A percentile compares a stretch with the other conserved stretches of the same genome.
phyloP scores from a whole-genome alignment of 2,888 invertebrate genomes.

The Meiosimyza platycephala region DNA sequence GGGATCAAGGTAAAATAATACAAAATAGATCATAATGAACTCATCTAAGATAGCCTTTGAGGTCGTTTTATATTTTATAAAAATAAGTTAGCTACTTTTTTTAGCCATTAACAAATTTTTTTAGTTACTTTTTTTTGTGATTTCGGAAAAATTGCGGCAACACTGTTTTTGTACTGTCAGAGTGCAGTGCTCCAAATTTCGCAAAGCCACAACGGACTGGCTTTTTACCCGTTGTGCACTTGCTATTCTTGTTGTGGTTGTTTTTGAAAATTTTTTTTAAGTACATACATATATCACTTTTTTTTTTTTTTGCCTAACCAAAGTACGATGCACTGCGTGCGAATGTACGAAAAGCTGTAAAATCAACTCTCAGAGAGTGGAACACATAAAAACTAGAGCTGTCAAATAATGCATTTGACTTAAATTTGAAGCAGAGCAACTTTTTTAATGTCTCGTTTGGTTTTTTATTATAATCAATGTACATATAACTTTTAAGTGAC shows the following conservation, averaged over 20 bases:
- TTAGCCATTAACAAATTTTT: background rate
- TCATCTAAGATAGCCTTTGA: no score
- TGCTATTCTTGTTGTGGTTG: slow-evolving; percentile 6
- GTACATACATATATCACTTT: no score
- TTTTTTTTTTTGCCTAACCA: background rate
- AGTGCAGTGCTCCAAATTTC: background rate
- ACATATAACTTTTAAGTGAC: no score
- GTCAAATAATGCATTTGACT: background rate
- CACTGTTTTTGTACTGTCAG: background rate
- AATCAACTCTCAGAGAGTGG: background rate
- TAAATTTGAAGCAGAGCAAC: no score
- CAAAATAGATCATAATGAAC: no score
- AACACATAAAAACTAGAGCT: background rate
- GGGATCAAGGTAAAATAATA: no score
- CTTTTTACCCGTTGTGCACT: slow-evolving; percentile 1
- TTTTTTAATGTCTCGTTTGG: no score
- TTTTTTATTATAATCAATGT: no score
- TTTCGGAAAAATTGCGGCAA: no score
- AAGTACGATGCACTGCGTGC: slow-evolving; percentile 28
- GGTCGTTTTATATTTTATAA: no score
- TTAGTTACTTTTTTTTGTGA: background rate
- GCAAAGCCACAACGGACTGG: background rate
- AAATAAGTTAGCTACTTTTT: no score
- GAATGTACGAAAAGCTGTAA: background rate
- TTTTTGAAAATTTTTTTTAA: background rate